phyloP scores from a whole-genome alignment of 2,888 invertebrate species.

The Andrena minutula region DNA sequence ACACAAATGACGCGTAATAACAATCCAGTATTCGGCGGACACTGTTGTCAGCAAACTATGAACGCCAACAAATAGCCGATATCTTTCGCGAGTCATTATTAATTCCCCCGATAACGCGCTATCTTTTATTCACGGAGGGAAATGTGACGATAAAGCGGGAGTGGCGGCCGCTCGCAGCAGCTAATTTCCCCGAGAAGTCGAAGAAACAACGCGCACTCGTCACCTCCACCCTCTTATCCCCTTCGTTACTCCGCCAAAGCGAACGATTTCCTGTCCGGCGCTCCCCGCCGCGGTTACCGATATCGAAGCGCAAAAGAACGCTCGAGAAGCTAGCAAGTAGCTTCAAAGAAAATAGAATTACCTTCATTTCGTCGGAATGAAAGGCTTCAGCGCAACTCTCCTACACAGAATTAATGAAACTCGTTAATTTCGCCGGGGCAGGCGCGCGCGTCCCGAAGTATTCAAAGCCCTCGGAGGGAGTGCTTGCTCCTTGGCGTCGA shows the following conservation, averaged over 20 bases:
- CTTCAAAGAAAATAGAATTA: background rate
- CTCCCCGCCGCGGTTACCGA: no score
- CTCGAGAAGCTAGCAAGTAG: background rate
- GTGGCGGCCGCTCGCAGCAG: conserved; percentile 10
- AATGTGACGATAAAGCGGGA: conserved; percentile 36
- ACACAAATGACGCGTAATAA: conserved; percentile 15
- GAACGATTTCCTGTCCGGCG: background rate
- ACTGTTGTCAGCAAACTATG: conserved; percentile 26
- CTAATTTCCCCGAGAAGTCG: conserved; percentile 45
- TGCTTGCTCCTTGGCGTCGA: background rate
- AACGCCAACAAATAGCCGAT: conserved; percentile 42
- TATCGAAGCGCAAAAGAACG: background rate
- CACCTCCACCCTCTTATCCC: conserved; percentile 7
- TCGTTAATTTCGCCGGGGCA: conserved; percentile 8
- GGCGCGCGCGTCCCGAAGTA: background rate
- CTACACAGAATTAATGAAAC: conserved; percentile 18
- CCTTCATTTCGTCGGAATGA: conserved; percentile 18
- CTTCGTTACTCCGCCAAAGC: background rate
- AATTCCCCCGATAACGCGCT: conserved; percentile 41
- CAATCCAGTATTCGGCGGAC: conserved; percentile 19
- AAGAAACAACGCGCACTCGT: conserved; percentile 30
- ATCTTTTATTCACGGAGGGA: conserved; percentile 50
- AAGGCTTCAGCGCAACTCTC: conserved; percentile 9
- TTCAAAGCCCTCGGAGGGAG: background rate
- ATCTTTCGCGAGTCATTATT: conserved; percentile 44